A percentile compares a stretch with the other conserved stretches of the same genome.
Evolutionary conservation across 2,113 vertebrate species (phyloP).

Genomic region (Taurulus bubalis): DNA sequence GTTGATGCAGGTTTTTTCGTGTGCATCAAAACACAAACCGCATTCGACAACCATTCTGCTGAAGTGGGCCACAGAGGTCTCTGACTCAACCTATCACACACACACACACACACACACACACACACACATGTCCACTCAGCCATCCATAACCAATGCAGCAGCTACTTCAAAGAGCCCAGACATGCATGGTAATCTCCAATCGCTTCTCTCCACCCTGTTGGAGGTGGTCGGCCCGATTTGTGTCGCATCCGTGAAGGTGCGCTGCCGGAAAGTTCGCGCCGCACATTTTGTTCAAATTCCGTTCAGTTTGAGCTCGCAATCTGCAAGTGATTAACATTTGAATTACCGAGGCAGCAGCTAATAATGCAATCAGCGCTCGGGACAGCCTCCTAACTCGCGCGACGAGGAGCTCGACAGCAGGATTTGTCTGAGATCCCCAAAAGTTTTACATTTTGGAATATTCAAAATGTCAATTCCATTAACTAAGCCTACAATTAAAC

Average conservation of each 20-base stretch:
- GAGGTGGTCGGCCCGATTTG: conserved; percentile 2
- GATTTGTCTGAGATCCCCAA: conserved; percentile 35
- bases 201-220: conserved; percentile 1
- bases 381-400: conserved; percentile 30
- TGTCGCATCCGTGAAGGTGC: conserved; percentile 19
- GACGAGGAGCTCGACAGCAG: conserved; percentile 38
- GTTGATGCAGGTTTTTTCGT: neutral
- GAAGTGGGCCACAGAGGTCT: conserved; percentile 13
- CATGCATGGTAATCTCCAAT: conserved; percentile 54
- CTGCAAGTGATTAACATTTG: conserved; percentile 71
- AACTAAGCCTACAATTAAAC: conserved; percentile 47
- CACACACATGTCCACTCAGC: conserved; percentile 31
- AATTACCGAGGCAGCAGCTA: conserved; percentile 60
- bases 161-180: conserved; percentile 63
- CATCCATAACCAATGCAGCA: conserved; percentile 65
- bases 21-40: neutral
- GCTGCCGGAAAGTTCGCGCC: neutral
- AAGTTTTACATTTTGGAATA: conserved; percentile 13
- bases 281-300: conserved; percentile 21
- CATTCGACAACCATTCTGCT: conserved; percentile 1
- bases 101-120: neutral
- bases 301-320: conserved; percentile 49
- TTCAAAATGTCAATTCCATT: conserved; percentile 59
- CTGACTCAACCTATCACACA: conserved; percentile 26
- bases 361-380: conserved; percentile 67